Conservation (phyloP, 30 jellyfish, hydroid and myxozoan species). For the Hydra vulgaris region DNA sequence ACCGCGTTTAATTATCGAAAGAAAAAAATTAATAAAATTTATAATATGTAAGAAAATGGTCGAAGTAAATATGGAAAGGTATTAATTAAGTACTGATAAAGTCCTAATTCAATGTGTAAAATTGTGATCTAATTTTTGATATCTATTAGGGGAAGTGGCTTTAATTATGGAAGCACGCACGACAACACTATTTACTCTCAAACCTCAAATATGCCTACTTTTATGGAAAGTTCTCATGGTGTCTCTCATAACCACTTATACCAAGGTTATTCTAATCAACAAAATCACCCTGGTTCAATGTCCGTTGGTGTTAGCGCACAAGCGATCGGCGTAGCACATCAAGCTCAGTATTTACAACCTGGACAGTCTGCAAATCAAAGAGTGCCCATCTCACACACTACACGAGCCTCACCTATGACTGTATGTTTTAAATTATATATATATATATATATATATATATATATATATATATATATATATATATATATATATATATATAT, state of each 20-base stretch:
- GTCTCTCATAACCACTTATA: constrained; percentile 69
- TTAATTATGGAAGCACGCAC: constrained; percentile 46
- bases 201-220: constrained; percentile 73
- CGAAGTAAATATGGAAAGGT: too few relatives aligned
- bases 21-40: too few relatives aligned
- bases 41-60: too few relatives aligned
- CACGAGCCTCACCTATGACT: constrained; percentile 98
- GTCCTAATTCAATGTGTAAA: not conserved
- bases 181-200: constrained; percentile 93
- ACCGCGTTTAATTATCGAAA: too few relatives aligned
- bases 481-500: not conserved
- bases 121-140: too few relatives aligned
- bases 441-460: too few relatives aligned
- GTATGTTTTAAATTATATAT: constrained; percentile 43
- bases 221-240: constrained; percentile 82
- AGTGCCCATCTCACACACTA: constrained; percentile 97
- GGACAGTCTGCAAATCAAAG: constrained; percentile 97
- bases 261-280: constrained; percentile 80
- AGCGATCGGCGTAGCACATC: constrained; percentile 99
- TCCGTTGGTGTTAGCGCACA: constrained; percentile 97
- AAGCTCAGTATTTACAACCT: constrained; percentile 83
- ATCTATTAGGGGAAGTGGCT: constrained; percentile 70
- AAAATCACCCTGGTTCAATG: constrained; percentile 58
- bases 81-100: too few relatives aligned
- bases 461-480: not conserved